Conservation (phyloP, 2,113 vertebrate genomes). For the Echinops telfairi region DNA sequence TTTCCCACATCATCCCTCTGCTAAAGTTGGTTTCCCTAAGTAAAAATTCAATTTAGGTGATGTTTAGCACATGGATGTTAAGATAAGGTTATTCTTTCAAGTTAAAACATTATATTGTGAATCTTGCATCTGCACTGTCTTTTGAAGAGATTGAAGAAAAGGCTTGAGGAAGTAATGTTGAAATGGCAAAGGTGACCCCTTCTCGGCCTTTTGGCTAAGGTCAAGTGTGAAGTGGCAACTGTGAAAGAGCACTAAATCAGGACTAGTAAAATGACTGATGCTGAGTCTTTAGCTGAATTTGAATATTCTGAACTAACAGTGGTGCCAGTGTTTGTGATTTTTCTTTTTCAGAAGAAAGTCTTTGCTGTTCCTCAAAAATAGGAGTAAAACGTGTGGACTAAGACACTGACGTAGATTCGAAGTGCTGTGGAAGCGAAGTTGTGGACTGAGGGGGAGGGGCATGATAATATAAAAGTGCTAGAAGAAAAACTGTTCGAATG, state of each 20-base stretch:
- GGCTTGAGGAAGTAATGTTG: background rate
- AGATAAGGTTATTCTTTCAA: background rate
- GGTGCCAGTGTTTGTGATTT: background rate
- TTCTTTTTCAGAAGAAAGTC: background rate
- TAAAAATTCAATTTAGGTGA: conserved; percentile 28
- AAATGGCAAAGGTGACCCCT: background rate
- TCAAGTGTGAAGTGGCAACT: background rate
- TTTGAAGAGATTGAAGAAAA: background rate
- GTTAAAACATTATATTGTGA: conserved; percentile 30
- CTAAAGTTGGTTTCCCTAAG: background rate
- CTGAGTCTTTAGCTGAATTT: background rate
- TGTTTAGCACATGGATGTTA: conserved; percentile 38
- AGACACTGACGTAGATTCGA: background rate
- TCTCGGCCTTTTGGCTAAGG: too few relatives aligned
- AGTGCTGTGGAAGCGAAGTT: background rate
- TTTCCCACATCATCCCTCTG: background rate
- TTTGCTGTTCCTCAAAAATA: background rate
- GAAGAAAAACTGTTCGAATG: background rate
- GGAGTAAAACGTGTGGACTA: background rate
- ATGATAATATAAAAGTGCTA: background rate
- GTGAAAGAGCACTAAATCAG: background rate
- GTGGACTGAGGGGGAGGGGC: background rate
- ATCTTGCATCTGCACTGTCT: background rate
- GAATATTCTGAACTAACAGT: background rate
- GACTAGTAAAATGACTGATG: background rate